Percentiles rank a stretch among this genome's conserved stretches.
Conservation (phyloP, 35 echinoderm and acorn worm genomes). For the Patiria miniata region DNA sequence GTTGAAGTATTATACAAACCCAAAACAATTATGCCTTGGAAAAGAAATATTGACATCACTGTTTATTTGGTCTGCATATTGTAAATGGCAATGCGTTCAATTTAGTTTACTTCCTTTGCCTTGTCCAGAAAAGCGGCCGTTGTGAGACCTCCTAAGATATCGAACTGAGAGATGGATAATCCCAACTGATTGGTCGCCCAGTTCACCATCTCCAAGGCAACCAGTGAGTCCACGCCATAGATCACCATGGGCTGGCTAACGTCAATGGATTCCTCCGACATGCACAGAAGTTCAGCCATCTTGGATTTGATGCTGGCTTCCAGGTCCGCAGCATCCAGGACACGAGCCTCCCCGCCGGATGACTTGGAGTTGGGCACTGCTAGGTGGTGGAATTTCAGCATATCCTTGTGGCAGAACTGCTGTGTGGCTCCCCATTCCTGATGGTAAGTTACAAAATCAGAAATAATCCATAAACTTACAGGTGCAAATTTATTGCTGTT, state of each 20-base stretch:
- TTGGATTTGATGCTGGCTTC: slow-evolving; percentile 56
- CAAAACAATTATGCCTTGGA: too few relatives aligned
- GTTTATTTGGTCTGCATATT: too few relatives aligned
- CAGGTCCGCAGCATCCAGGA: slow-evolving; percentile 13
- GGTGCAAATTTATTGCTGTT: too few relatives aligned
- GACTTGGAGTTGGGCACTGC: background rate
- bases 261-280: slow-evolving; percentile 74
- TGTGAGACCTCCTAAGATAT: slow-evolving; percentile 92
- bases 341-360: background rate
- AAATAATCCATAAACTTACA: too few relatives aligned
- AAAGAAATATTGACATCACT: too few relatives aligned
- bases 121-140: slow-evolving; percentile 79
- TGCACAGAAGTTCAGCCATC: slow-evolving; percentile 82
- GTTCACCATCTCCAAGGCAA: slow-evolving; percentile 96
- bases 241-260: slow-evolving; percentile 92
- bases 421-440: slow-evolving; percentile 43
- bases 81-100: too few relatives aligned
- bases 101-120: slow-evolving; percentile 44
- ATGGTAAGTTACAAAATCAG: background rate
- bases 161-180: slow-evolving; percentile 86
- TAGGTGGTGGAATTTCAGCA: slow-evolving; percentile 46
- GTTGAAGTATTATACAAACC: too few relatives aligned
- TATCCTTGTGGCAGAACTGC: slow-evolving; percentile 38
- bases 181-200: slow-evolving; percentile 88
- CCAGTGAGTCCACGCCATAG: slow-evolving; percentile 94